Evolutionary conservation across 1,140 invertebrate genomes (phyloP), one percentile per base, ranked within the genome.

Genomic region (Stegodyphus mimosarum): DNA sequence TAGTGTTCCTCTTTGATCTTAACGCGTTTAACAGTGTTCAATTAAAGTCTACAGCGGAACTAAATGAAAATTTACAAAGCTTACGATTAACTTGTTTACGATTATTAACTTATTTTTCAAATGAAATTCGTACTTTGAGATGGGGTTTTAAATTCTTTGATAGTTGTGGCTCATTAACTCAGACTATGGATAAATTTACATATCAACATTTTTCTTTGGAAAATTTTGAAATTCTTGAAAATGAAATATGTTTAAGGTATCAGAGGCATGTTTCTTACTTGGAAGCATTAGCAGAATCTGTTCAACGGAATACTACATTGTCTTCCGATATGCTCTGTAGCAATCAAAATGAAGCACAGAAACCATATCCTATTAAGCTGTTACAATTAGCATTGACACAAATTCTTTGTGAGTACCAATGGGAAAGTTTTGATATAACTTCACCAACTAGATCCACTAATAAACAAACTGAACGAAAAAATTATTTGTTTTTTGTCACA

Each of bases 91-190:
- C 64, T 49, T 84, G 81, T 49, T 13, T 84, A n/a, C 75, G 64
- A 52, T 74, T 84, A 52, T 76, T 84, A 60, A 84, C 81, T 75
- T 50, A 84, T 50, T 70, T 67, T 50, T 75, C 64, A 15, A 33
- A n/a, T 10, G n/a, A 9, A 53, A 18, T 48, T 18, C 48, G 64
- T 18, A 75, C 48, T 76, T 76, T 84, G 17, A 84, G 69, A 60
- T 84, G 81, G 81, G 81, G 81, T 49, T 84, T 84, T 50, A 84
- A 84, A 13, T 84, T 84, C 70, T 84, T 84, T 70, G 81, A 84
- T n/a, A 84, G 81, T 15, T 18, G 33, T 13, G 81, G 81, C 7
- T 75, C 63, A 10, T 18, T 69, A 18, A 75, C 81, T n/a, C 81
- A 84, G 51, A 69, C 51, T 13, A 84, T 84, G 81, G n/a, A 52